A percentile compares a stretch with the other conserved stretches of the same genome.
These are phyloP conservation scores for Rhinoderma darwinii DNA, from an alignment of 2,113 vertebrate species.

Conservation along the genomic window DNA sequence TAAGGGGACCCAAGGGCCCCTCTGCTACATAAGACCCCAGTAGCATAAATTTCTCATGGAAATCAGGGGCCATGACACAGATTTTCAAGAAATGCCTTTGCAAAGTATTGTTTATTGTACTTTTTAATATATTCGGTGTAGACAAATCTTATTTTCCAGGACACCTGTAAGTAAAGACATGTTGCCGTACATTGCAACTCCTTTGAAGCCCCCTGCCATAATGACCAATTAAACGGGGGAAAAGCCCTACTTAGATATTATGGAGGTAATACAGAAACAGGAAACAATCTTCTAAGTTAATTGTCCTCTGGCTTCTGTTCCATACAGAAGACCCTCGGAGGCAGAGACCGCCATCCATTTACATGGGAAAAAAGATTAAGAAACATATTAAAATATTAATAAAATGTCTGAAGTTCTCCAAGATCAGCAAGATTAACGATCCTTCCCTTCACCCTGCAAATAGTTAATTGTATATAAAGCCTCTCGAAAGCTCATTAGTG, in stretches of 20 bases:
- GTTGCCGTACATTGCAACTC: neutral
- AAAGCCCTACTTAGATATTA: neutral
- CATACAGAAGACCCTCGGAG: slow-evolving; percentile 1
- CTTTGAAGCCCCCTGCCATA: neutral
- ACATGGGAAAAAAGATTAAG: neutral
- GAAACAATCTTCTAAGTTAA: slow-evolving; percentile 22
- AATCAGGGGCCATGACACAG: too few species aligned
- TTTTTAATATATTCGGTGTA: too few species aligned
- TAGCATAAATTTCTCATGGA: too few species aligned
- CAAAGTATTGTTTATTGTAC: too few species aligned
- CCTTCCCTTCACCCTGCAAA: slow-evolving; percentile 23
- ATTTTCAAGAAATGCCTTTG: too few species aligned
- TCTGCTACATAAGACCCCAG: too few species aligned
- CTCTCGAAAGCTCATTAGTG: slow-evolving; percentile 70
- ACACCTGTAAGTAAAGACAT: neutral
- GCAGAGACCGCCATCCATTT: neutral
- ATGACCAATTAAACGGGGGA: neutral
- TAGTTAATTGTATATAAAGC: slow-evolving; percentile 28
- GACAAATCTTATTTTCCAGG: neutral
- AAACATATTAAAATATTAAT: slow-evolving; percentile 17
- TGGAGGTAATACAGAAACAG: neutral
- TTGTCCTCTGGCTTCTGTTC: slow-evolving; percentile 29
- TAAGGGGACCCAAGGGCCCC: too few species aligned
- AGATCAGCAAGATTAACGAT: neutral
- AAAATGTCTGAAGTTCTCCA: slow-evolving; percentile 13